phyloP scores from a whole-genome alignment of 2,888 invertebrate genomes.

The Timandra comae region DNA sequence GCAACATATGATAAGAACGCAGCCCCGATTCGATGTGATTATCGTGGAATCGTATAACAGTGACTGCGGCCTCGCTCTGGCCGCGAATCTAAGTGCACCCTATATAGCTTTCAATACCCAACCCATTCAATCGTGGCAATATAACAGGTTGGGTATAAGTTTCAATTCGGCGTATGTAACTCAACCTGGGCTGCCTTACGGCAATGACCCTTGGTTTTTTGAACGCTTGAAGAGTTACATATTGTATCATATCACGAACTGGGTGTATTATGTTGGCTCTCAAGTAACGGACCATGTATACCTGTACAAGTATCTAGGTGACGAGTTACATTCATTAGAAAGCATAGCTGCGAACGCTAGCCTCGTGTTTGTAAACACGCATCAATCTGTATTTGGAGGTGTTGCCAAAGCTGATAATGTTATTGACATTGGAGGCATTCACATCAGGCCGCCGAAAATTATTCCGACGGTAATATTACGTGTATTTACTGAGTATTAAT shows the following conservation, averaged over 20 bases:
- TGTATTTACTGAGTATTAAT: neutral
- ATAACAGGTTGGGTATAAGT: constrained; percentile 63
- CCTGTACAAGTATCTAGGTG: constrained; percentile 68
- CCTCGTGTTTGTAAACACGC: constrained; percentile 80
- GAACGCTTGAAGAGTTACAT: constrained; percentile 60
- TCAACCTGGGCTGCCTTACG: constrained; percentile 57
- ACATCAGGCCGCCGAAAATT: constrained; percentile 65
- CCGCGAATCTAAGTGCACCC: constrained; percentile 80
- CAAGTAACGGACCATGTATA: constrained; percentile 64
- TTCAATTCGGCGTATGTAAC: constrained; percentile 73
- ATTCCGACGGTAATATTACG: constrained; percentile 57
- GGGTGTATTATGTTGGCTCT: constrained; percentile 66
- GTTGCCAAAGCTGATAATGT: constrained; percentile 77
- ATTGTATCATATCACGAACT: constrained; percentile 58
- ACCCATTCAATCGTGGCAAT: constrained; percentile 73
- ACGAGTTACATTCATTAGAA: constrained; percentile 71
- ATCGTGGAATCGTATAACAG: constrained; percentile 84
- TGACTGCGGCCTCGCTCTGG: constrained; percentile 83
- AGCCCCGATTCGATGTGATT: constrained; percentile 80
- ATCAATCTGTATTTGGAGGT: constrained; percentile 78
- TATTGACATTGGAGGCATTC: constrained; percentile 81
- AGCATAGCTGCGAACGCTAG: constrained; percentile 76
- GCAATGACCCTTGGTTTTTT: constrained; percentile 64
- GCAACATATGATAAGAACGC: constrained; percentile 66
- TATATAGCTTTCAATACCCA: constrained; percentile 77